Base-by-base conservation (phyloP, 2,797 vertebrate genomes). In the Manis pentadactyla region DNA sequence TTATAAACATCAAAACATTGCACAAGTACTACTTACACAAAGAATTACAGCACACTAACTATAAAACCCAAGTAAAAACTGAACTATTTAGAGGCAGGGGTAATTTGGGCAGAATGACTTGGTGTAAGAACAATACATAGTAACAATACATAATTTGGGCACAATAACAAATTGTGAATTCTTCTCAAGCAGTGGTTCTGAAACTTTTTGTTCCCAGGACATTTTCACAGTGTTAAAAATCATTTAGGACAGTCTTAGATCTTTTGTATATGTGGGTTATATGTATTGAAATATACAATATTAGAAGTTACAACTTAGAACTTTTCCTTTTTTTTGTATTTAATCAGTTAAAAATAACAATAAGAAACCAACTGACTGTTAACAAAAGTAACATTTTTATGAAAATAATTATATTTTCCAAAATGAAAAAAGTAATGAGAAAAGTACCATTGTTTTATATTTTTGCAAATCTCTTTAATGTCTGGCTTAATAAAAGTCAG, bases 1-100 rank as follows among this genome's bases (percentile, higher is more conserved):
- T 91, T 97, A 90, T 93, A 96, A 96, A 96, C 89, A 89, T 92
- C 69, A 93, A 78, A 94, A 93, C 61, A 68, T 49, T 84, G 51
- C 25, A 87, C 71, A 92, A 78, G 94, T 75, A 94, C 64, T 92
- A 89, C 74, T 94, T 90, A 61, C 66, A 75, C 53, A 84, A 87
- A 91, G 84, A 96, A 84, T 81, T 73, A 87, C 13, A 93, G 46
- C 59, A 73, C 29, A 19, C 55, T 87, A 90, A 81, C 89, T 95
- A 75, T 75, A 87, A 95, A 94, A 94, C 13, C 57, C 85, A 92
- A 92, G 92, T 53, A 55, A 64, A 78, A 95, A 73, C 53, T 74
- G 66, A 92, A 57, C 66, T 75, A 53, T 66, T 81, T 68, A 49
- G 86, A 95, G 87, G 73, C 19, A 78, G 74, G 31, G 79, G 31